phyloP scores from a whole-genome alignment of 2,113 vertebrate genomes.

The Acinonyx jubatus region DNA sequence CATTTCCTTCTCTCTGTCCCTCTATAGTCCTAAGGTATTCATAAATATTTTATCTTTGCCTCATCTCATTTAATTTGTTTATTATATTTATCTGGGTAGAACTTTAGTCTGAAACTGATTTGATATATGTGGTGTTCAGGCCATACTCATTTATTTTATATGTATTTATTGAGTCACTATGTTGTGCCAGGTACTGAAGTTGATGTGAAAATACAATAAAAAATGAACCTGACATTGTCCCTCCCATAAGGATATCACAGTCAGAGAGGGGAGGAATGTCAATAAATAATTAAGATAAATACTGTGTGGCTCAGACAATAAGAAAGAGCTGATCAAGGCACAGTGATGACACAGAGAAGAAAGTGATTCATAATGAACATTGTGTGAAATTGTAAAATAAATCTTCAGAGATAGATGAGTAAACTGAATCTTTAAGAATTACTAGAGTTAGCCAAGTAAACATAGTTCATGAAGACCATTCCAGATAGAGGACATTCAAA shows the following conservation, averaged over 20 bases:
- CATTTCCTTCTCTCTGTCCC: background rate
- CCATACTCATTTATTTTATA: slow-evolving; percentile 36
- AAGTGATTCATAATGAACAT: background rate
- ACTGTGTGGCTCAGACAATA: background rate
- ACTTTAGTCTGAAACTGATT: slow-evolving; percentile 39
- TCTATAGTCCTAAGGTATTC: background rate
- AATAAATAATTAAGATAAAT: slow-evolving; percentile 36
- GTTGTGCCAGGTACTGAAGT: background rate
- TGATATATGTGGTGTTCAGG: slow-evolving; percentile 16
- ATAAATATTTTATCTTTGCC: slow-evolving; percentile 39
- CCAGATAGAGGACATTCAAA: background rate
- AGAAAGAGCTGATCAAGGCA: background rate
- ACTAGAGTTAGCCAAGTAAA: background rate
- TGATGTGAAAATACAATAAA: slow-evolving; percentile 30
- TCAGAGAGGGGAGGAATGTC: background rate
- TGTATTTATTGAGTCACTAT: background rate
- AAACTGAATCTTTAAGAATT: slow-evolving; percentile 20
- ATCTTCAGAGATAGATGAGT: background rate
- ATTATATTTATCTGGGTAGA: background rate
- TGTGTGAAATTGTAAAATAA: background rate
- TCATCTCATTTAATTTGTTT: slow-evolving; percentile 50
- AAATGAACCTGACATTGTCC: slow-evolving; percentile 5
- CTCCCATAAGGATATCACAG: background rate
- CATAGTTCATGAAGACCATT: background rate
- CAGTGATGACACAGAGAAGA: background rate